Percentiles rank a stretch among this genome's conserved stretches.
Evolutionary conservation across 1,140 invertebrate species (phyloP).

Genomic region (Tyrophagus putrescentiae): DNA sequence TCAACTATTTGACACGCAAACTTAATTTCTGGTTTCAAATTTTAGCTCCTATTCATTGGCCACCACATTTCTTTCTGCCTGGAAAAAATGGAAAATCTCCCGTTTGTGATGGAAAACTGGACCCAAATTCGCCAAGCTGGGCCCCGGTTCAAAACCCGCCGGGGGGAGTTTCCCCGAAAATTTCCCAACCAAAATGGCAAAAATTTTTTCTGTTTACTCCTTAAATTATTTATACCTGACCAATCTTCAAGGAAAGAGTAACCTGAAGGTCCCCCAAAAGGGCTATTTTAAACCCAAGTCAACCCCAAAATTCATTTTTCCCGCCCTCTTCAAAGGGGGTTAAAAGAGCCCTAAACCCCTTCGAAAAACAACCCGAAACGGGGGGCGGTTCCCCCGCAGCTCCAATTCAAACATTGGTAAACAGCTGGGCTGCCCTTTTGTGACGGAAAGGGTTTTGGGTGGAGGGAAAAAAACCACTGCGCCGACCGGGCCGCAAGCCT

Average conservation of each 20-base stretch:
- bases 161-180: conserved; percentile 54
- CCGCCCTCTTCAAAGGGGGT: too few species aligned
- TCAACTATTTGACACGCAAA: too few species aligned
- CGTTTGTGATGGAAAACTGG: conserved; percentile 67
- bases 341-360: too few species aligned
- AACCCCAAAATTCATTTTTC: conserved; percentile 58
- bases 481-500: too few species aligned
- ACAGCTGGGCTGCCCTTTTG: conserved; percentile 40
- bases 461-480: too few species aligned
- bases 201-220: conserved; percentile 8
- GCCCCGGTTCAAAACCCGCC: conserved; percentile 30
- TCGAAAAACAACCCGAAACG: conserved; percentile 36
- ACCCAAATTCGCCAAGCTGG: conserved; percentile 52
- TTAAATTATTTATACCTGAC: conserved; percentile 15
- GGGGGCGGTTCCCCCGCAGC: conserved; percentile 26
- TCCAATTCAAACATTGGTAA: conserved; percentile 28
- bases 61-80: too few species aligned
- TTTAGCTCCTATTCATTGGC: conserved; percentile 55
- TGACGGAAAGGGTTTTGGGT: too few species aligned
- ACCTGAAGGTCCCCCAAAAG: conserved; percentile 51
- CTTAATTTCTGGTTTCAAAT: too few species aligned
- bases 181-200: conserved; percentile 21
- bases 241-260: conserved; percentile 55
- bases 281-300: conserved; percentile 45
- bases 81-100: conserved; percentile 78